Base-by-base conservation (phyloP, 1,140 invertebrate species). In the Hylaeus volcanicus region DNA sequence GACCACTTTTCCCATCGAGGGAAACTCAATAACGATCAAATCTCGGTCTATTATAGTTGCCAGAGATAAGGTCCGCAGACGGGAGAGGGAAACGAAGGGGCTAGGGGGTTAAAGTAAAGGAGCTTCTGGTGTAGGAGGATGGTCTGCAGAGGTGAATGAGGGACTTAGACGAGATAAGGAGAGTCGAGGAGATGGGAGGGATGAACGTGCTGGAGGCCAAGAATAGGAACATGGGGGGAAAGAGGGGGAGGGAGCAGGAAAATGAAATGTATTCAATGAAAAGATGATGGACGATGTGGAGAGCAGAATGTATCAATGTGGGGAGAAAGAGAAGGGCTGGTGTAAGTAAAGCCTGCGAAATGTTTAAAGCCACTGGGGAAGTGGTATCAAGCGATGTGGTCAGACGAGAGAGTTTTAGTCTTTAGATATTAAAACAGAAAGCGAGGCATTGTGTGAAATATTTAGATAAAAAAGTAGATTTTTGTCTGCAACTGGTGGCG, bases 251-350 rank as follows among this genome's bases (percentile, higher is more conserved):
- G 5, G 61, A 64, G 5, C 4, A 4, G 39, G 39, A 14, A 41
- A 64, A 43, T 6, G 61, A 64, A 64, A 43, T 43, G 61, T 64
- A 64, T 64, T 64, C 61, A 64, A 64, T 64, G 39, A 43, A 41
- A 64, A 64, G 61, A 64, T 64, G 61, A 64, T 64, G 61, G 61
- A 76, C 55, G 51, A 12, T 39, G 71, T 64, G n/a, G n/a, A 51
- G 14, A 74, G n/a, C 55, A 64, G 37, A 64, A 53, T 58, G 48
- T 12, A 77, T 12, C 39, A 14, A 12, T 12, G 14, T 12, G 61
- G 14, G 14, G 61, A 41, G 11, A 11, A 37, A 64, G 12, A 8
- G 11, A 43, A 64, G 61, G 39, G 37, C 39, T 15, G 14, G 61
- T 43, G 14, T 41, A 63, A 63, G 61, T 63, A 64, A 43, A 14